Percentiles rank a stretch among this genome's conserved stretches.
Conservation (phyloP, 2,888 invertebrate species). For the Nomada fucata region DNA sequence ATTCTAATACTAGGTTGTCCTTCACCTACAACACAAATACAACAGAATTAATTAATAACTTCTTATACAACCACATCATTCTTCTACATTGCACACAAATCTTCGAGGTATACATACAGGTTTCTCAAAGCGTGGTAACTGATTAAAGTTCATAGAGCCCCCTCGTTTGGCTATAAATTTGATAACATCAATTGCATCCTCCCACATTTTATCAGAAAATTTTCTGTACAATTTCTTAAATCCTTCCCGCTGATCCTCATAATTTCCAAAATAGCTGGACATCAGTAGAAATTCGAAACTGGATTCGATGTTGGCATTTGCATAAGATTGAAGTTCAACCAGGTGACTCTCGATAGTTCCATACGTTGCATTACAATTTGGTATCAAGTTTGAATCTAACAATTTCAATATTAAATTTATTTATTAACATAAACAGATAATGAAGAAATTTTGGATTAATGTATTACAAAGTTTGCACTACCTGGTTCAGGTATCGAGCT, state of each 20-base stretch:
- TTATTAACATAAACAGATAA: not conserved
- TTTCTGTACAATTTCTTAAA: constrained; percentile 90
- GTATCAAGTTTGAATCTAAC: constrained; percentile 67
- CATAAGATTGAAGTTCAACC: constrained; percentile 85
- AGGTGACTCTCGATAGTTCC: constrained; percentile 86
- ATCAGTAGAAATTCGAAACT: constrained; percentile 91
- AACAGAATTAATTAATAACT: not conserved
- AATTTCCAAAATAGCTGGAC: constrained; percentile 91
- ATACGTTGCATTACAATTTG: constrained; percentile 88
- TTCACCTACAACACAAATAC: constrained; percentile 66
- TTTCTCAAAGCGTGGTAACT: constrained; percentile 75
- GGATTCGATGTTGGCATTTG: constrained; percentile 88
- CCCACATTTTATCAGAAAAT: constrained; percentile 91
- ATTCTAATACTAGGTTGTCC: constrained; percentile 84
- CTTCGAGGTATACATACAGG: constrained; percentile 65
- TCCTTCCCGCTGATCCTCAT: constrained; percentile 90
- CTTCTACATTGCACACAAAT: not conserved
- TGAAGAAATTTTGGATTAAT: not conserved
- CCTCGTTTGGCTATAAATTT: constrained; percentile 92
- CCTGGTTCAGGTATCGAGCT: constrained; percentile 84
- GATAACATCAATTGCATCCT: constrained; percentile 90
- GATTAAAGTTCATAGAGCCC: constrained; percentile 86
- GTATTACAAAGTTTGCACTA: constrained; percentile 45
- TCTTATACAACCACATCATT: not conserved
- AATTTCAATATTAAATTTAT: not conserved